A percentile compares a stretch with the other conserved stretches of the same genome.
phyloP scores from a whole-genome alignment of 2,888 invertebrate species.

The Drosophila phalerata region DNA sequence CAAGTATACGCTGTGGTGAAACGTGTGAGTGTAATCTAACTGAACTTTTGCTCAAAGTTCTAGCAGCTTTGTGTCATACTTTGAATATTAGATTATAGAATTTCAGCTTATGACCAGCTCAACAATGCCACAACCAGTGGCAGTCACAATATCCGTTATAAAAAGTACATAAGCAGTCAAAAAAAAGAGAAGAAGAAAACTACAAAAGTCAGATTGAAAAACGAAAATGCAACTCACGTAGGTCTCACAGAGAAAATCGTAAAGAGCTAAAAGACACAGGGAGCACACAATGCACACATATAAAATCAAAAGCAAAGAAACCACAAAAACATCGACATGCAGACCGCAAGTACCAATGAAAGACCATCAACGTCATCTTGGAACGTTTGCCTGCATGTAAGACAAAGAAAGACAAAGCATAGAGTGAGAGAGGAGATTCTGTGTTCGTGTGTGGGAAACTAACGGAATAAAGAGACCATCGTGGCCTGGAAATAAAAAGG shows the following conservation, averaged over 20 bases:
- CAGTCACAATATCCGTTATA: slow-evolving; percentile 16
- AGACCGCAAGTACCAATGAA: slow-evolving; percentile 62
- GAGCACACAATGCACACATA: slow-evolving; percentile 28
- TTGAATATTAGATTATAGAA: slow-evolving; percentile 36
- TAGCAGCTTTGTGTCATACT: slow-evolving; percentile 23
- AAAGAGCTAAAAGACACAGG: slow-evolving; percentile 19
- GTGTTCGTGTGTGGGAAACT: not conserved
- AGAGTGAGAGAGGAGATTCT: not conserved
- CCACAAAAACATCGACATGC: slow-evolving; percentile 53
- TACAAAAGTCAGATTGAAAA: slow-evolving; percentile 1
- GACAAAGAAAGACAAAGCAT: slow-evolving; percentile 3
- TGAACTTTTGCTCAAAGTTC: slow-evolving; percentile 2
- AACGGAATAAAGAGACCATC: slow-evolving; percentile 21
- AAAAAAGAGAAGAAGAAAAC: slow-evolving; percentile 7
- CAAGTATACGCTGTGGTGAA: slow-evolving; percentile 19
- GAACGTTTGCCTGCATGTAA: slow-evolving; percentile 30
- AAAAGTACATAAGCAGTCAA: slow-evolving; percentile 7
- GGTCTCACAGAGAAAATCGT: slow-evolving; percentile 20
- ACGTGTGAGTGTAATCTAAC: slow-evolving; percentile 12
- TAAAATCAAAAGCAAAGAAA: slow-evolving; percentile 38
- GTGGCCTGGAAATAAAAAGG: slow-evolving; percentile 44
- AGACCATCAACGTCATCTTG: slow-evolving; percentile 72
- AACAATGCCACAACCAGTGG: slow-evolving; percentile 28
- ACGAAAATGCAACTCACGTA: slow-evolving; percentile 54
- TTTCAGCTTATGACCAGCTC: slow-evolving; percentile 32